Evolutionary conservation across 2,888 invertebrate genomes (phyloP), one percentile per base, ranked within the genome.

Genomic region (Brachylomia viminalis): DNA sequence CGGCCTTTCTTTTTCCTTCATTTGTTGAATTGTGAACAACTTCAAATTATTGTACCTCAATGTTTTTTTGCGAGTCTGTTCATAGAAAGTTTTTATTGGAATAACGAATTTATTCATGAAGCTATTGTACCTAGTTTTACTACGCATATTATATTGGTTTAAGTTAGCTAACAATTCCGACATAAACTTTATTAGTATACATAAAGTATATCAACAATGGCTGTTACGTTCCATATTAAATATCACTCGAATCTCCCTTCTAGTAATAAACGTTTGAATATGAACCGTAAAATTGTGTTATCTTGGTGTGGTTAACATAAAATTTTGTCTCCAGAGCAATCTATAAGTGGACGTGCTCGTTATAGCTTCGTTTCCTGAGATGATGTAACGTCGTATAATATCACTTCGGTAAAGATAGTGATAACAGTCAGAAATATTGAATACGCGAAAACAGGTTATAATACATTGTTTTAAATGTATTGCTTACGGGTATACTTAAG

Each of bases 201-300:
- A 83, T 85, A 83, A 86, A 82, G 82, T 79, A 86, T 84, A 81
- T 78, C 77, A 84, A 87, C 86, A 88, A 88, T 72, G 83, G 79
- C 79, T 84, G 70, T 87, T 81, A 79, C 75, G 74, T 76, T 66
- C 75, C 71, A 79, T 86, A 86, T 88, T 80, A 83, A 84, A 84
- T 86, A 86, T 80, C 69, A 56, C 80, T 75, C 52, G 78, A 79
- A 78, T 80, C 79, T 83, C 72, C 75, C 77, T 80, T 78, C 52
- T 38, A 56, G 85, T 86, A 88, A 86, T 87, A 87, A 87, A 83
- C 85, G 86, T 87, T 87, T 86, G 87, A 86, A 86, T 87, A 85
- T 88, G 85, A 85, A 88, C 81, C 88, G 75, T 87, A 88, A 87
- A 87, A 78, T 78, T 62, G 59, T 79, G 83, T 88, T 87, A 87